Evolutionary conservation across 2,888 invertebrate species (phyloP).

Genomic region (Orthosia gothica): DNA sequence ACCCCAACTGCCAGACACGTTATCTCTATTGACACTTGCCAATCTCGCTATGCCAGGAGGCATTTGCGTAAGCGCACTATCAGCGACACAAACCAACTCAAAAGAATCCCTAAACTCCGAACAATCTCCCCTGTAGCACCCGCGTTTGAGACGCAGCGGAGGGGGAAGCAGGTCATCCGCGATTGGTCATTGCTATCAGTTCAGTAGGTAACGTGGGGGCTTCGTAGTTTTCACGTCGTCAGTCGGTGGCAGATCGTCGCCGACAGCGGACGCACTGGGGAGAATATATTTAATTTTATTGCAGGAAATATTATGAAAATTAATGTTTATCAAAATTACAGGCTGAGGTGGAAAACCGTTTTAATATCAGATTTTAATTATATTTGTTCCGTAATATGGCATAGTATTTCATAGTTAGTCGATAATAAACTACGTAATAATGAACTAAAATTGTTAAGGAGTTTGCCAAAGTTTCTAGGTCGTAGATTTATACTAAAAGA

Average conservation of each 20-base stretch:
- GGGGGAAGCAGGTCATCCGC: conserved; percentile 67
- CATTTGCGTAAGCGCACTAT: conserved; percentile 89
- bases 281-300: conserved; percentile 42
- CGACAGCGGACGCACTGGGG: conserved; percentile 80
- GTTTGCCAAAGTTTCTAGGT: background rate
- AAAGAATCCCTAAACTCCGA: conserved; percentile 60
- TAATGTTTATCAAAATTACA: conserved; percentile 1
- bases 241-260: conserved; percentile 89
- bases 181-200: conserved; percentile 79
- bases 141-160: conserved; percentile 15
- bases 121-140: background rate
- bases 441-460: background rate
- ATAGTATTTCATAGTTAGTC: background rate
- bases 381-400: too few species aligned
- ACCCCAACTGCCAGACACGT: conserved; percentile 82
- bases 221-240: conserved; percentile 70
- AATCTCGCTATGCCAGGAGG: conserved; percentile 82
- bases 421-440: background rate
- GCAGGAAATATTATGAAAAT: background rate
- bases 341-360: background rate
- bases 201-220: conserved; percentile 84
- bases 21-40: conserved; percentile 88
- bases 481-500: background rate
- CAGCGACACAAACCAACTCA: conserved; percentile 73
- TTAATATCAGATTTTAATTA: background rate